A percentile compares a stretch with the other conserved stretches of the same genome.
phyloP scores from a whole-genome alignment of 2,113 vertebrate genomes.

The Bos taurus region DNA sequence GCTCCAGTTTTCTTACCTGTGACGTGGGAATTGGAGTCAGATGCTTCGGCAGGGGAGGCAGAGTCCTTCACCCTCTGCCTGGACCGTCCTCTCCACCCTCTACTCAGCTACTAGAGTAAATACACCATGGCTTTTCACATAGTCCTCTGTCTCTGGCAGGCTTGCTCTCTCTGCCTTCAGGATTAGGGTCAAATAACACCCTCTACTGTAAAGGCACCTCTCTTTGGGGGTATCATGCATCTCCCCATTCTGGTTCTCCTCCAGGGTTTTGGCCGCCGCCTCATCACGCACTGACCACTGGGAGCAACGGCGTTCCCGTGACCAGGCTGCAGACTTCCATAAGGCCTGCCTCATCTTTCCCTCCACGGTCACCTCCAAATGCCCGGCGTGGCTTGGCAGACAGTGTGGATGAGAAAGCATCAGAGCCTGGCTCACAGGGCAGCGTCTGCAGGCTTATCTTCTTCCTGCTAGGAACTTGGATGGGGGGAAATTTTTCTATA shows the following conservation, averaged over 20 bases:
- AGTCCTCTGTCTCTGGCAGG: not conserved
- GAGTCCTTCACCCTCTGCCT: not conserved
- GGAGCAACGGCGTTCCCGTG: fast-evolving
- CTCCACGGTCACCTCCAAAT: not conserved
- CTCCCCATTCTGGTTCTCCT: not conserved
- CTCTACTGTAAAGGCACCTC: not conserved
- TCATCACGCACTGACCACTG: not conserved
- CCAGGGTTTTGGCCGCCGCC: not conserved
- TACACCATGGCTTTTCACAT: not conserved
- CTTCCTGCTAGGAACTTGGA: not conserved
- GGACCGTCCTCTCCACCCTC: not conserved
- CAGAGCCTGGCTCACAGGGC: not conserved
- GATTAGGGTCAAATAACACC: not conserved
- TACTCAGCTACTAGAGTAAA: not conserved
- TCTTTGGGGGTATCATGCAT: not conserved
- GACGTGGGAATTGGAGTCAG: not conserved
- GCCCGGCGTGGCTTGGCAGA: not conserved
- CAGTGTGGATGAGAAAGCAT: not conserved
- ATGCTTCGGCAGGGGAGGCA: not conserved
- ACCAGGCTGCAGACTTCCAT: not conserved
- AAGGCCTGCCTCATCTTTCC: not conserved
- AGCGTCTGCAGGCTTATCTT: not conserved
- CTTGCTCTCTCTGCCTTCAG: not conserved
- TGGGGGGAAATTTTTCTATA: not conserved
- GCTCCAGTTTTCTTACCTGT: not conserved